phyloP scores from a whole-genome alignment of 2,113 vertebrate species.

The Amblyopsis rosae region DNA sequence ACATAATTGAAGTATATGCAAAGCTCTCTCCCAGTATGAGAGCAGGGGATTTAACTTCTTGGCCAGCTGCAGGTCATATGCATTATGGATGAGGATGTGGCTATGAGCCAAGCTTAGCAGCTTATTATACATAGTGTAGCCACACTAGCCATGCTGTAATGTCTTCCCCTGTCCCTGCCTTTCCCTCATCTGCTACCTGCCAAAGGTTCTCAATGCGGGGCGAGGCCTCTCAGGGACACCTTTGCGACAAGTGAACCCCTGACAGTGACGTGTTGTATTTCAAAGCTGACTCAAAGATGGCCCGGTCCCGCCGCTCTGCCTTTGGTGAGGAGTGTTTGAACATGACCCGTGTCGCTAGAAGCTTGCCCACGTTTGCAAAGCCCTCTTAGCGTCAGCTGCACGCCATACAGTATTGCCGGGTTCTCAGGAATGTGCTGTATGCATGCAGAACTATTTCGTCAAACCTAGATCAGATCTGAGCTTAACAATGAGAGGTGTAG shows the following conservation, averaged over 20 bases:
- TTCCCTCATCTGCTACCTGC: conserved; percentile 56
- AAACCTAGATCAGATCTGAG: background rate
- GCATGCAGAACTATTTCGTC: background rate
- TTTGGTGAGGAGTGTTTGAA: conserved; percentile 15
- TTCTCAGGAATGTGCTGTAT: background rate
- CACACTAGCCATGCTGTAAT: conserved; percentile 63
- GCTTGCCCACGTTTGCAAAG: conserved; percentile 12
- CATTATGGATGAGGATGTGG: conserved; percentile 59
- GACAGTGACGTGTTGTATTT: conserved; percentile 40
- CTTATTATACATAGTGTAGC: conserved; percentile 57
- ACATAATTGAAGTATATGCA: conserved; percentile 20
- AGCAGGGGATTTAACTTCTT: conserved; percentile 22
- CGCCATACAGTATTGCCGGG: background rate
- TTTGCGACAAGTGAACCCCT: conserved; percentile 50
- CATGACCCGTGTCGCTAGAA: conserved; percentile 45
- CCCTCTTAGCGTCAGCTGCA: conserved; percentile 7
- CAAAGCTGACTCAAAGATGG: no score
- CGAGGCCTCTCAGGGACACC: conserved; percentile 52
- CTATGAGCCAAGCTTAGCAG: conserved; percentile 58
- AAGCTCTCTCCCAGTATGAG: conserved; percentile 27
- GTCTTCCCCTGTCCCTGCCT: conserved; percentile 36
- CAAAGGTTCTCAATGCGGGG: conserved; percentile 40
- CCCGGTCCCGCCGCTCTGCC: no score
- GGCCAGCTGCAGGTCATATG: conserved; percentile 57
- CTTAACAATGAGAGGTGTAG: background rate